Base-by-base conservation (phyloP, 2,888 invertebrate species). In the Abscondita cerata region DNA sequence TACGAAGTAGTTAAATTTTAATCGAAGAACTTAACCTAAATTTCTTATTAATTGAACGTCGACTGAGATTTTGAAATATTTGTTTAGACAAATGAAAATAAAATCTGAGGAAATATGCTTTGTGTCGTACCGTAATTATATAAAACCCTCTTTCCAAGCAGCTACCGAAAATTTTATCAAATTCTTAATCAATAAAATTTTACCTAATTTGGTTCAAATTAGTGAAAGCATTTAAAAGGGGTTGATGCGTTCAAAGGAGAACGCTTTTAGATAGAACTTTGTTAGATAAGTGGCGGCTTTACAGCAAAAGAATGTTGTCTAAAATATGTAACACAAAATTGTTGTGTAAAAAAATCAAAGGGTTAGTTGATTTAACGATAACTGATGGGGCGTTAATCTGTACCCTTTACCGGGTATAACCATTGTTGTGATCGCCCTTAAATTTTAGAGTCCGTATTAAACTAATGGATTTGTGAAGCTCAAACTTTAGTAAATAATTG, bases 121-220 rank as follows among this genome's bases (percentile, higher is more conserved):
- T 61, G 61, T 61, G 19, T 61, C 16, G 2, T 15, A 61, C 61
- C 61, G 61, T 61, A 61, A 61, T 56, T 61, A 61, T 61, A 52
- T 56, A 41, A 56, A 55, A 52, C 16, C 52, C 61, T 25, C 46
- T 52, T 61, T 48, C 31, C 44, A 51, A 55, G 46, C 20, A 20
- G 61, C 61, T 61, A 61, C 61, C 61, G 61, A 61, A 61, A 46
- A 44, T 19, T 41, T 61, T 61, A 61, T 61, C 61, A 52, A 61
- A 56, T 52, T 52, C 61, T 25, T 13, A 52, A 61, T 61, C 61
- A 51, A 61, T 56, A 52, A 56, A 56, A 52, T 44, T 61, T 52
- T 56, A 56, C 61, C 61, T 61, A 61, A 61, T 61, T 61, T 61
- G 40, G 56, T 47, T 61, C 55, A 56, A 61, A 61, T 61, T 61